phyloP scores from a whole-genome alignment of 2,113 vertebrate genomes.

The Salvator merianae region DNA sequence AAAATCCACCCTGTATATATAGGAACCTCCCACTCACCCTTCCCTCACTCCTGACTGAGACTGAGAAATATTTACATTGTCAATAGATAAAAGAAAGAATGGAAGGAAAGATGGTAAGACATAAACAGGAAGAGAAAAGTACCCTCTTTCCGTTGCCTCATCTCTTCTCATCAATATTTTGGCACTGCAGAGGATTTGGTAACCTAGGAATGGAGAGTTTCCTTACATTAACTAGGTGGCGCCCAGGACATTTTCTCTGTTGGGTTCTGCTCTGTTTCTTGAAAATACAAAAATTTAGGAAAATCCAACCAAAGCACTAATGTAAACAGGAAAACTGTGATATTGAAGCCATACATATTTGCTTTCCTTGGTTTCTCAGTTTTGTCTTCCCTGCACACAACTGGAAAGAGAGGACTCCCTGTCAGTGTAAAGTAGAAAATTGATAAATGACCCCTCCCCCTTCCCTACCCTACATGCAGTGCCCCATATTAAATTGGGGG shows the following conservation, averaged over 20 bases:
- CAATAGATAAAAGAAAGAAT: slow-evolving; percentile 20
- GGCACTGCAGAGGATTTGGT: slow-evolving; percentile 46
- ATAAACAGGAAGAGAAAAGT: slow-evolving; percentile 32
- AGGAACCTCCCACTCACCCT: slow-evolving; percentile 16
- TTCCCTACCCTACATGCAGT: slow-evolving; percentile 58
- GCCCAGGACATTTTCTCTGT: slow-evolving; percentile 34
- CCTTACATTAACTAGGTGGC: not conserved
- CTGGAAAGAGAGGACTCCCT: slow-evolving; percentile 42
- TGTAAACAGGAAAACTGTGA: slow-evolving; percentile 48
- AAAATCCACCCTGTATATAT: not conserved
- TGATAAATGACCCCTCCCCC: slow-evolving; percentile 56
- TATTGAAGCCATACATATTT: slow-evolving; percentile 23
- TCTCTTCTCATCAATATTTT: slow-evolving; percentile 41
- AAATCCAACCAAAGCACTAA: slow-evolving; percentile 40
- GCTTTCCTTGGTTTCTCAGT: slow-evolving; percentile 41
- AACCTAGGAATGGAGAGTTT: slow-evolving; percentile 33
- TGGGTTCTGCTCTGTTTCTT: slow-evolving; percentile 24
- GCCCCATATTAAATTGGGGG: slow-evolving; percentile 41
- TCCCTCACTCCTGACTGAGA: slow-evolving; percentile 39
- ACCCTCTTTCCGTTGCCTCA: slow-evolving; percentile 15
- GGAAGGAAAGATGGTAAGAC: slow-evolving; percentile 11
- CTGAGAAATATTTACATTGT: slow-evolving; percentile 49
- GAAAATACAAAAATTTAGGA: slow-evolving; percentile 46
- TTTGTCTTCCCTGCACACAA: slow-evolving; percentile 34
- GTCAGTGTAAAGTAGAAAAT: slow-evolving; percentile 15